A percentile compares a stretch with the other conserved stretches of the same genome.
Conservation (phyloP, 2,888 invertebrate genomes). For the Sinhomidia bicolor region DNA sequence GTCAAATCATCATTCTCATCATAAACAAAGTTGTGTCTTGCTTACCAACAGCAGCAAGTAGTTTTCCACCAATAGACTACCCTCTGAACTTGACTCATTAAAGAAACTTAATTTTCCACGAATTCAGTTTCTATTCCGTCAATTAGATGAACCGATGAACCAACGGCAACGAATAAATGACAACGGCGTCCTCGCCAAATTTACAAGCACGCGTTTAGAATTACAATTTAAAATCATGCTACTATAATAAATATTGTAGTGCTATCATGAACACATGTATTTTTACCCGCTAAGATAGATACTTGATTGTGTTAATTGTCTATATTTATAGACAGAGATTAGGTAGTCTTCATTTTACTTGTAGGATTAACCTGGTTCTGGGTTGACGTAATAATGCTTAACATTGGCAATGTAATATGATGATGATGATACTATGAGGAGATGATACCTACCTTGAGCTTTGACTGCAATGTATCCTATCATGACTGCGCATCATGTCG, state of each 20-base stretch:
- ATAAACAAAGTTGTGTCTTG: not conserved
- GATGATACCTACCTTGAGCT: constrained; percentile 16
- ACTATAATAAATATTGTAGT: not conserved
- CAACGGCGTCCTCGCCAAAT: not conserved
- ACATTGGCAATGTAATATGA: too few relatives aligned
- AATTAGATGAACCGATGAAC: not conserved
- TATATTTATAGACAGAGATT: not conserved
- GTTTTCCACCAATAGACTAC: too few relatives aligned
- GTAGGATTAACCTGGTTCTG: too few relatives aligned
- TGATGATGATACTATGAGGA: too few relatives aligned
- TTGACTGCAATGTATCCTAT: not conserved
- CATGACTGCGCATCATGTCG: not conserved
- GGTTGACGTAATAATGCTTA: too few relatives aligned
- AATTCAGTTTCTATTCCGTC: not conserved
- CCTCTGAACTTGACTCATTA: constrained; percentile 27
- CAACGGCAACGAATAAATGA: not conserved
- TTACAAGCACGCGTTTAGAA: not conserved
- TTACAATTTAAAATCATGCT: constrained; percentile 6
- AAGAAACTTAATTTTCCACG: not conserved
- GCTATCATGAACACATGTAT: not conserved
- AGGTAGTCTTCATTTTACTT: too few relatives aligned
- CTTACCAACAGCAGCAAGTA: not conserved
- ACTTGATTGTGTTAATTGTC: not conserved
- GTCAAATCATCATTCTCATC: not conserved
- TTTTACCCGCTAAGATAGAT: not conserved